A percentile compares a stretch with the other conserved stretches of the same genome.
phyloP scores from a whole-genome alignment of 2,113 vertebrate genomes.

The Lycocorax pyrrhopterus region DNA sequence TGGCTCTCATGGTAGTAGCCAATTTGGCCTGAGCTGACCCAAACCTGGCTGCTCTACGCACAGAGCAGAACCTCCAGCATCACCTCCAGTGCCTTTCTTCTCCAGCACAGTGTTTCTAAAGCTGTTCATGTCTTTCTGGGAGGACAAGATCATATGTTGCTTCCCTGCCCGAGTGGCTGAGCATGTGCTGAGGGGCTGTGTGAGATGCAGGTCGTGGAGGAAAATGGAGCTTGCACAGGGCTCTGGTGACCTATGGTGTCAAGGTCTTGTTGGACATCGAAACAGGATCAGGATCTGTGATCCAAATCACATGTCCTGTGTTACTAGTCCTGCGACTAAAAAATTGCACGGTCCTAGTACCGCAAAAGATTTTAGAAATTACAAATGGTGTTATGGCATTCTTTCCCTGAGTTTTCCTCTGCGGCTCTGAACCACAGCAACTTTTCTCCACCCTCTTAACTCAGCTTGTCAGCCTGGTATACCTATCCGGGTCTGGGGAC shows the following conservation, averaged over 20 bases:
- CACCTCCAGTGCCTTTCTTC: neutral
- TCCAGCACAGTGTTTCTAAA: neutral
- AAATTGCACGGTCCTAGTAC: neutral
- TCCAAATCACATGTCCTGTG: neutral
- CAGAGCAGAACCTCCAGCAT: neutral
- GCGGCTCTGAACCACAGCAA: neutral
- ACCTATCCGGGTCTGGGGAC: neutral
- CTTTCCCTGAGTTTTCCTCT: neutral
- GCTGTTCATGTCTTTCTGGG: neutral
- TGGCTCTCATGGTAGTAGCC: neutral
- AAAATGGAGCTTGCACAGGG: neutral
- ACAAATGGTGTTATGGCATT: neutral
- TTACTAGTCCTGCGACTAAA: neutral
- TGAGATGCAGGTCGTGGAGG: accelerated
- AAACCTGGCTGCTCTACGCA: neutral
- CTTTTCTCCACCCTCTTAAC: neutral
- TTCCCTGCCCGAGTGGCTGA: neutral
- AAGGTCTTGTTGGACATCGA: neutral
- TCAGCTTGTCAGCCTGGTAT: neutral
- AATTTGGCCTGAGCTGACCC: neutral
- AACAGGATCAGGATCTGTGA: neutral
- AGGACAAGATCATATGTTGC: accelerated
- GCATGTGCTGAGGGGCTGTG: neutral
- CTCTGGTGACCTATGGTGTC: neutral
- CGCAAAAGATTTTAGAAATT: neutral